Evolutionary conservation across 2,888 invertebrate genomes (phyloP).

Genomic region (Plutella xylostella): DNA sequence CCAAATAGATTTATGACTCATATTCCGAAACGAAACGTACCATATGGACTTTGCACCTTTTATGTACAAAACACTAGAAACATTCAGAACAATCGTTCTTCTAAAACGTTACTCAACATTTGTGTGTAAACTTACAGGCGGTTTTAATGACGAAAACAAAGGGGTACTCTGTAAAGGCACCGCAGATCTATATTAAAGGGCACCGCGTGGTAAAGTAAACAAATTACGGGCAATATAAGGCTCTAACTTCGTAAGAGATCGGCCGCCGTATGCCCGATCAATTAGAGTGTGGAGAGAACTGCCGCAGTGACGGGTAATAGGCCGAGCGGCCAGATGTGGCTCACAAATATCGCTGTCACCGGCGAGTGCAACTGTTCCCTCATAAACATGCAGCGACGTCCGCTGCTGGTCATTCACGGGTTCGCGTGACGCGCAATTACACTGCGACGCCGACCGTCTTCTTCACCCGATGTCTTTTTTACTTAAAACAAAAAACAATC

Average conservation of each 20-base stretch:
- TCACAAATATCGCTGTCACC: background rate
- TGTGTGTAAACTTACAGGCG: conserved; percentile 25
- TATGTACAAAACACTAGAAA: no score
- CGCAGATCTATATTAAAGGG: conserved; percentile 53
- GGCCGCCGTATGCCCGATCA: conserved; percentile 41
- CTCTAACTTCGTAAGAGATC: conserved; percentile 39
- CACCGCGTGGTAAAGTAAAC: conserved; percentile 35
- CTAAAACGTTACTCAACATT: conserved; percentile 8
- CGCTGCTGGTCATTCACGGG: background rate
- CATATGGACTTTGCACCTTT: no score
- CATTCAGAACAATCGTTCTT: background rate
- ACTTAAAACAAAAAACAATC: conserved; percentile 1
- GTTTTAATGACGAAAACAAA: no score
- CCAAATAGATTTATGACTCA: no score
- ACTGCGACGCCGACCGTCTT: background rate
- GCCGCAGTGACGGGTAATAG: conserved; percentile 18
- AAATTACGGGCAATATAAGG: conserved; percentile 51
- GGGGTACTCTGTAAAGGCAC: no score
- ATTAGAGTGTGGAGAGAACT: conserved; percentile 30
- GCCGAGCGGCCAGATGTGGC: background rate
- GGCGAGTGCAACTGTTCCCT: background rate
- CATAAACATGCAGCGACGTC: background rate
- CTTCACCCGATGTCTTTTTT: background rate
- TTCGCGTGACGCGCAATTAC: conserved; percentile 3
- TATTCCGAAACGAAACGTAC: no score